Base-by-base conservation (phyloP, 1,140 invertebrate genomes). In the Lerema accius region DNA sequence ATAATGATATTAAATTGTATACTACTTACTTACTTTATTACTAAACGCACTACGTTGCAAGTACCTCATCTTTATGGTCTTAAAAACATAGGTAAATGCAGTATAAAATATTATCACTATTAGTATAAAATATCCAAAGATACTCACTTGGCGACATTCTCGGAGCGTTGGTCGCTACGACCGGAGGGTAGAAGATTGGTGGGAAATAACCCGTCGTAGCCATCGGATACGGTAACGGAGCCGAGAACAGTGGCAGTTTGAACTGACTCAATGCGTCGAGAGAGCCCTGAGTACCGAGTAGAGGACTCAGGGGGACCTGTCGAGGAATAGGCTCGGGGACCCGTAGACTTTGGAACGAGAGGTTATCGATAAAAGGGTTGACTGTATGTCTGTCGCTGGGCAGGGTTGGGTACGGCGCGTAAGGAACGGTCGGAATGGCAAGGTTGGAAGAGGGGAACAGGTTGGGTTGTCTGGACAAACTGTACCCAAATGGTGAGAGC, bases 381-480 rank as follows among this genome's bases (percentile, higher is more conserved):
- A 67, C 84, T 1, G n/a, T 3, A 84, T 39, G 63, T 17, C 50
- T 75, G 56, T 82, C 91, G 23, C 11, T 48, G 67, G 69, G 83
- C 78, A 93, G 80, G 77, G 92, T 60, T 84, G 91, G 82, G 77
- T 93, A 59, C 82, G 80, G 51, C 40, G 91, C 84, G 14, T 90
- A 86, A 16, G 71, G 84, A 71, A 73, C 88, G 10, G 58, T 63
- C 60, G 76, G 78, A 59, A 80, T 79, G 39, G 69, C 15, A 11
- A 78, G 60, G 39, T 67, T 9, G 28, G 73, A 49, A 60, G 63
- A 32, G 55, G 80, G 55, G 53, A 81, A 63, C 76, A 82, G 64
- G 63, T 67, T 37, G 10, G 72, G 68, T 43, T 76, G 79, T 16
- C 77, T 71, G 26, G 82, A 76, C 42, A 93, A 86, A 16, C 88